Evolutionary conservation across 2,797 vertebrate genomes (phyloP), one percentile per base, ranked within the genome.

Genomic region (Mus spretus): DNA sequence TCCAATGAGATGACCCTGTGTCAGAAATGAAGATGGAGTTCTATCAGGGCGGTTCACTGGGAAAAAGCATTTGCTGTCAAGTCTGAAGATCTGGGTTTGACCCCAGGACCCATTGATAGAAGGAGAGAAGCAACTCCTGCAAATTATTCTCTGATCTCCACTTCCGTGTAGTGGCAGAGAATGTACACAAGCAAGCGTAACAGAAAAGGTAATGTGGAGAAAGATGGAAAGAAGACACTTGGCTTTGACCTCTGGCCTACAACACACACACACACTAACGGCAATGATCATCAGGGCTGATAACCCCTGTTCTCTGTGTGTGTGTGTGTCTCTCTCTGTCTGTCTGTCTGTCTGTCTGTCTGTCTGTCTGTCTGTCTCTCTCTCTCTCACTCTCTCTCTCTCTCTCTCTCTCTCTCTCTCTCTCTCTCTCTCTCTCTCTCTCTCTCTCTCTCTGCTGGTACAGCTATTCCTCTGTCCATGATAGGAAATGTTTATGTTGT

Each of bases 231-330:
- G 7, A 22, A 50, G 63, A 50, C 11, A n/a, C 9, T 47, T 65
- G 59, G 61, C 26, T 83, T 40, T 40, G 28, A 31, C 24, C 57
- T 83, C 57, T 83, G 24, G 22, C 22, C 55, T 57, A 77, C 7
- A 37, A 37, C 19, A 74, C 72, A 40, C 7, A 37, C 10, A 4
- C 17, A n/a, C 34, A 70, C 31, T 6, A 34, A n/a, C 14, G 14
- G 10, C 40, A 34, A 3, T 44, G 55, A 55, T 40, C 19, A 40
- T 53, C 37, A 89, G 24, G 31, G 3, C 47, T 14, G 6, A 9
- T 15, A 1, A 4, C 12, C 61, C 10, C 1, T 5, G 59, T 22
- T 6, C 47, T 40, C n/a, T 37, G 17, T 3, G 3, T 53, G 5
- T 53, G 50, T 26, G 7, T 74, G 37, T 75, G 22, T 50, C 13